phyloP scores from a whole-genome alignment of 2,797 vertebrate species.

The Pantherophis vulpinus region DNA sequence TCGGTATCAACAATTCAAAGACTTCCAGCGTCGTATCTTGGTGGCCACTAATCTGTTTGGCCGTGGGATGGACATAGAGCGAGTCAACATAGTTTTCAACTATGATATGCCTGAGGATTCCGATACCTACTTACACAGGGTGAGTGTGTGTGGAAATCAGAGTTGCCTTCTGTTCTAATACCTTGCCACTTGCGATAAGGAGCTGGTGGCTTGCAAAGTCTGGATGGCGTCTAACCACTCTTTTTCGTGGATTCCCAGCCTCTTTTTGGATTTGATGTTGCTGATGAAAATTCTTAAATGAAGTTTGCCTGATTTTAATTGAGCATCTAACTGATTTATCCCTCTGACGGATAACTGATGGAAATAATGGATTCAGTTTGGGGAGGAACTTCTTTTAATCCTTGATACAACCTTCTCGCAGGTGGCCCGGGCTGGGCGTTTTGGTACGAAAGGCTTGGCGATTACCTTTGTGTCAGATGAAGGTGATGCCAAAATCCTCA shows the following conservation, averaged over 20 bases:
- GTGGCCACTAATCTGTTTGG: constrained; percentile 78
- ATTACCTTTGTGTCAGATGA: constrained; percentile 83
- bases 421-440: constrained; percentile 80
- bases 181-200: neutral
- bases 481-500: constrained; percentile 80
- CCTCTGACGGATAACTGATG: neutral
- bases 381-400: neutral
- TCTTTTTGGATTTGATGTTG: neutral
- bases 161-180: neutral
- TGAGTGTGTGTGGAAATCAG: constrained; percentile 27
- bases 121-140: constrained; percentile 81
- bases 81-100: constrained; percentile 78
- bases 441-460: constrained; percentile 81
- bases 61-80: constrained; percentile 77
- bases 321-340: too few relatives aligned
- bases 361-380: neutral
- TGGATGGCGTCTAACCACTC: neutral
- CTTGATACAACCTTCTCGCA: constrained; percentile 22
- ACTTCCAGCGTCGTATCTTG: constrained; percentile 75
- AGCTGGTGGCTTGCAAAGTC: neutral
- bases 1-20: constrained; percentile 78
- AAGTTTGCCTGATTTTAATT: neutral
- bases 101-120: constrained; percentile 85
- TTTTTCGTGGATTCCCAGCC: neutral
- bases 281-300: neutral